A percentile compares a stretch with the other conserved stretches of the same genome.
Conservation (phyloP, 35 echinoderm and acorn worm species). For the Stichopus chloronotus region DNA sequence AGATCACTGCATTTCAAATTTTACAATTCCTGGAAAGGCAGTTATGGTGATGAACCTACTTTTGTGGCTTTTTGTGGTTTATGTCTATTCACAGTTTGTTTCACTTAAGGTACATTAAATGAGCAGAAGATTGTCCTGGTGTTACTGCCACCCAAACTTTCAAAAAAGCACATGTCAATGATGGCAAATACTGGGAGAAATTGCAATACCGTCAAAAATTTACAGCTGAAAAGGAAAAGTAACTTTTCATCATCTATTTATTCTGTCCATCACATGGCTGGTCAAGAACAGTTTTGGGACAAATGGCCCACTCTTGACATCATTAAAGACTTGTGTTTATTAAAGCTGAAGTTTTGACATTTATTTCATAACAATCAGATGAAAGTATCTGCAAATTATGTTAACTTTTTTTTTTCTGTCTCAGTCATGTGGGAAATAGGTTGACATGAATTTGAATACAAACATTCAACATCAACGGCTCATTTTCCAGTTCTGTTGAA, state of each 20-base stretch:
- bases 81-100: too few species aligned
- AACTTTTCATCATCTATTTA: constrained; percentile 39
- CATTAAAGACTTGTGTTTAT: not conserved
- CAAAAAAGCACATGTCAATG: too few species aligned
- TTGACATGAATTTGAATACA: not conserved
- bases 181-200: too few species aligned
- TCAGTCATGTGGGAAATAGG: not conserved
- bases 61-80: too few species aligned
- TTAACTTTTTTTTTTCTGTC: not conserved
- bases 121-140: too few species aligned
- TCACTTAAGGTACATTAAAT: too few species aligned
- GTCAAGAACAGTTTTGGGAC: constrained; percentile 43
- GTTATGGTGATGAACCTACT: too few species aligned
- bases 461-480: not conserved
- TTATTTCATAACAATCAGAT: not conserved
- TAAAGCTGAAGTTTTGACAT: not conserved
- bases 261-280: constrained; percentile 48
- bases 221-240: too few species aligned
- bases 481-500: not conserved
- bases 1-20: too few species aligned
- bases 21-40: too few species aligned
- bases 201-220: too few species aligned
- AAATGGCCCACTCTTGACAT: constrained; percentile 22
- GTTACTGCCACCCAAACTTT: too few species aligned
- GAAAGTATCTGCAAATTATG: constrained; percentile 12